Evolutionary conservation across 2,113 vertebrate genomes (phyloP).

Genomic region (Aplodontia rufa): DNA sequence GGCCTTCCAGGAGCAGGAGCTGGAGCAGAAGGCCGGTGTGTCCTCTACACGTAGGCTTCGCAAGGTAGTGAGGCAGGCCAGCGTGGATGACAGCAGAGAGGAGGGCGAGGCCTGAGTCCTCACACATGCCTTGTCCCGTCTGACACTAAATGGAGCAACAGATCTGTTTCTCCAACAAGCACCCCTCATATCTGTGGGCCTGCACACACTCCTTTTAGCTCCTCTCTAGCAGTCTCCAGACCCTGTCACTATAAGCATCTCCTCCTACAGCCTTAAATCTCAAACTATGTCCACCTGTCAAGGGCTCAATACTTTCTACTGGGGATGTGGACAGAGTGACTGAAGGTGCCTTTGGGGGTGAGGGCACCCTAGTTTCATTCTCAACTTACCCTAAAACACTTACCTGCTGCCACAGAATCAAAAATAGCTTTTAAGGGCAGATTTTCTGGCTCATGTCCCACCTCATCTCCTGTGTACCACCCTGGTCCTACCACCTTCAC

Average conservation of each 20-base stretch:
- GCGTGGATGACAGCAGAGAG: constrained; percentile 71
- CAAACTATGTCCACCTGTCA: not conserved
- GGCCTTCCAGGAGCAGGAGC: constrained; percentile 59
- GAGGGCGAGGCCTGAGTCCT: constrained; percentile 45
- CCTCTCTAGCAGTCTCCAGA: too few species aligned
- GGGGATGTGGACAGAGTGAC: not conserved
- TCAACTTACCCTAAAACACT: not conserved
- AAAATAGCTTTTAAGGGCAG: not conserved
- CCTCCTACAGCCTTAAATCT: not conserved
- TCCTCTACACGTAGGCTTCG: constrained; percentile 36
- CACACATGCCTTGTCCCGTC: fast-evolving
- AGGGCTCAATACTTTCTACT: constrained; percentile 43
- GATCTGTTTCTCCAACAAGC: not conserved
- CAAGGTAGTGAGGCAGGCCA: constrained; percentile 80
- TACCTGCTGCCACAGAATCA: not conserved
- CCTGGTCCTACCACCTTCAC: not conserved
- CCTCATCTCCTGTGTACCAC: not conserved
- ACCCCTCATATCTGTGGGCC: not conserved
- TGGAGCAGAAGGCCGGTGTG: fast-evolving
- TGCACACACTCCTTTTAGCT: not conserved
- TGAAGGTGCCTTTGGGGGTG: not conserved
- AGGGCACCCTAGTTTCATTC: not conserved
- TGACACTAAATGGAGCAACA: not conserved
- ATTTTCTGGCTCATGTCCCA: not conserved
- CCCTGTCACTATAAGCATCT: not conserved